These are phyloP conservation scores for Triplophysa tibetana DNA, from an alignment of 2,113 vertebrate species.

Conservation along the genomic window DNA sequence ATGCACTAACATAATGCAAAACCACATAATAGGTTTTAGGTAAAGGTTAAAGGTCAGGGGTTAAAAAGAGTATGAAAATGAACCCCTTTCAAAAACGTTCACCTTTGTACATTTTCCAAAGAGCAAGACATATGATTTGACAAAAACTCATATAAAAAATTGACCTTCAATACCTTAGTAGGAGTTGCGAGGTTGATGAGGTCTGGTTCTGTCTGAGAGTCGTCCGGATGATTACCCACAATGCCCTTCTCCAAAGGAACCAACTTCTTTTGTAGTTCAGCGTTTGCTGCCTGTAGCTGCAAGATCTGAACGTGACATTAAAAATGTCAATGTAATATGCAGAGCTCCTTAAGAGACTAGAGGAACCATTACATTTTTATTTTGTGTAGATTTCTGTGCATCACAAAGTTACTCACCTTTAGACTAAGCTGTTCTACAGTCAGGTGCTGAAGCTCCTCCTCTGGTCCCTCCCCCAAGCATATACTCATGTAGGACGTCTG, in stretches of 20 bases:
- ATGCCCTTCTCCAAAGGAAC: slow-evolving; percentile 48
- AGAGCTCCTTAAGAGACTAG: no score
- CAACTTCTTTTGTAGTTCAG: slow-evolving; percentile 51
- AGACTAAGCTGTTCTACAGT: slow-evolving; percentile 83
- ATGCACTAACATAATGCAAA: background rate
- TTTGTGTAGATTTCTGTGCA: no score
- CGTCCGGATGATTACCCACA: background rate
- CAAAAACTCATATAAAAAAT: background rate
- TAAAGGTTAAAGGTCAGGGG: slow-evolving; percentile 58
- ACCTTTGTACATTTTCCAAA: background rate
- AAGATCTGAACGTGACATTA: slow-evolving; percentile 70
- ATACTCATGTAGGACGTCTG: slow-evolving; percentile 97
- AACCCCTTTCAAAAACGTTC: background rate
- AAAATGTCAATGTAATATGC: background rate
- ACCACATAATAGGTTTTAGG: slow-evolving; percentile 8
- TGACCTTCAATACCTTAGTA: slow-evolving; percentile 31
- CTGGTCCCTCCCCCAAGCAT: slow-evolving; percentile 81
- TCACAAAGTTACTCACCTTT: slow-evolving; percentile 72
- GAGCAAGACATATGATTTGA: background rate
- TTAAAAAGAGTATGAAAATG: slow-evolving; percentile 10
- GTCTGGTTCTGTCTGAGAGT: slow-evolving; percentile 36
- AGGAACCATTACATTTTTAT: no score
- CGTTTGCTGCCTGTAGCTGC: slow-evolving; percentile 74
- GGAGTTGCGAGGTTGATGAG: slow-evolving; percentile 39
- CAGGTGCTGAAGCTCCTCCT: slow-evolving; percentile 77